Conservation (phyloP, 2,888 invertebrate genomes). For the Lasioglossum morio region DNA sequence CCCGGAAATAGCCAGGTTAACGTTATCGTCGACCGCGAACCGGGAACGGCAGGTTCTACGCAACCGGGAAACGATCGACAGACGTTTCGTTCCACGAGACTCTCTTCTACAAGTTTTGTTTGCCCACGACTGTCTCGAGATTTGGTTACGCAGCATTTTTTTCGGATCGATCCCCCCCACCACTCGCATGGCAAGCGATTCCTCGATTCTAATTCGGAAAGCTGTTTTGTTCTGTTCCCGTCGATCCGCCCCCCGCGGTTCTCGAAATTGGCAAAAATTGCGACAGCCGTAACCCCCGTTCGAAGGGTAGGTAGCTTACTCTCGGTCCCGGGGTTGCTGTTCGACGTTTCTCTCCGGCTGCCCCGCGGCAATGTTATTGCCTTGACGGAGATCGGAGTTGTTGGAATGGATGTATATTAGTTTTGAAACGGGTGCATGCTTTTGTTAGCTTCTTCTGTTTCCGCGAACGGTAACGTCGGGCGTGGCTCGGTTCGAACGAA, state of each 20-base stretch:
- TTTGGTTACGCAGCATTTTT: neutral
- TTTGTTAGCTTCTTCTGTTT: slow-evolving; percentile 8
- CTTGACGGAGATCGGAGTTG: neutral
- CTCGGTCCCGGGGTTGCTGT: neutral
- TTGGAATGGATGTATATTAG: neutral
- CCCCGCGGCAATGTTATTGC: neutral
- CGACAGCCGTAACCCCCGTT: neutral
- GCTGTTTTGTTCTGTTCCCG: neutral
- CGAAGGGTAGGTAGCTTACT: neutral
- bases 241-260: neutral
- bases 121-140: neutral
- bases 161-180: neutral
- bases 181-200: neutral
- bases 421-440: slow-evolving; percentile 24
- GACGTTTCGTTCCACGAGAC: neutral
- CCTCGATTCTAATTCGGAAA: neutral
- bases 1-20: neutral
- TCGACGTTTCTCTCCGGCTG: neutral
- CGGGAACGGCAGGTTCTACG: neutral
- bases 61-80: neutral
- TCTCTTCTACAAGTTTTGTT: neutral
- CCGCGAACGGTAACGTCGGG: neutral
- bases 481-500: neutral
- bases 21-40: neutral
- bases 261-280: neutral